Percentiles rank a stretch among this genome's conserved stretches.
phyloP scores from a whole-genome alignment of 2,888 invertebrate genomes.

The Ormia ochracea region DNA sequence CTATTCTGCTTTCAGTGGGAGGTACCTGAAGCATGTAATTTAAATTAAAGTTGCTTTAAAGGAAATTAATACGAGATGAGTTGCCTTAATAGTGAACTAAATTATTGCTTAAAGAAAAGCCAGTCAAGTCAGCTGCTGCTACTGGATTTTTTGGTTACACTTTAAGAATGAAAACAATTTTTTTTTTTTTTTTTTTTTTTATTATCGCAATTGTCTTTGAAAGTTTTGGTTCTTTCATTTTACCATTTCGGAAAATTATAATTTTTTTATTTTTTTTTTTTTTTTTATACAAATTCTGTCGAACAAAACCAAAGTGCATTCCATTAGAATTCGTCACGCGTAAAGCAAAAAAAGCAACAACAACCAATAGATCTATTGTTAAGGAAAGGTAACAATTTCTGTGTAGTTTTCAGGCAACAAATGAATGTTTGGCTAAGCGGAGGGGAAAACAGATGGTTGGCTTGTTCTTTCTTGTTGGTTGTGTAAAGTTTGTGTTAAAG shows the following conservation, averaged over 20 bases:
- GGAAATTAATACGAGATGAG: too few relatives aligned
- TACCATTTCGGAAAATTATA: background rate
- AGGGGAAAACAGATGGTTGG: background rate
- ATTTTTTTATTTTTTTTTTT: too few relatives aligned
- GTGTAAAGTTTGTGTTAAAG: conserved; percentile 15
- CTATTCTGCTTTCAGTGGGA: too few relatives aligned
- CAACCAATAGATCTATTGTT: conserved; percentile 23
- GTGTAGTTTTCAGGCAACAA: background rate
- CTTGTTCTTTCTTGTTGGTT: conserved; percentile 1
- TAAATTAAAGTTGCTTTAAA: too few relatives aligned
- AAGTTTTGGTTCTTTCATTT: background rate
- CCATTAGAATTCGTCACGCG: conserved; percentile 65
- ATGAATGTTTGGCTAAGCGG: background rate
- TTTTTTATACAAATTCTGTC: background rate
- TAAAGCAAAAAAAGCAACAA: background rate
- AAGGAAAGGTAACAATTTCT: background rate
- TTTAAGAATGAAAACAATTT: background rate
- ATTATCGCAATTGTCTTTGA: background rate
- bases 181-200: background rate
- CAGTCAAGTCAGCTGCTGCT: too few relatives aligned
- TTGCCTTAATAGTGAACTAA: too few relatives aligned
- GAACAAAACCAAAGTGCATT: conserved; percentile 57
- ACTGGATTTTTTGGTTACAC: too few relatives aligned
- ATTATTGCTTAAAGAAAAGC: too few relatives aligned
- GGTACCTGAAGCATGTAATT: too few relatives aligned